Evolutionary conservation across 2,888 invertebrate species (phyloP).

Genomic region (Deroplatys truncata): DNA sequence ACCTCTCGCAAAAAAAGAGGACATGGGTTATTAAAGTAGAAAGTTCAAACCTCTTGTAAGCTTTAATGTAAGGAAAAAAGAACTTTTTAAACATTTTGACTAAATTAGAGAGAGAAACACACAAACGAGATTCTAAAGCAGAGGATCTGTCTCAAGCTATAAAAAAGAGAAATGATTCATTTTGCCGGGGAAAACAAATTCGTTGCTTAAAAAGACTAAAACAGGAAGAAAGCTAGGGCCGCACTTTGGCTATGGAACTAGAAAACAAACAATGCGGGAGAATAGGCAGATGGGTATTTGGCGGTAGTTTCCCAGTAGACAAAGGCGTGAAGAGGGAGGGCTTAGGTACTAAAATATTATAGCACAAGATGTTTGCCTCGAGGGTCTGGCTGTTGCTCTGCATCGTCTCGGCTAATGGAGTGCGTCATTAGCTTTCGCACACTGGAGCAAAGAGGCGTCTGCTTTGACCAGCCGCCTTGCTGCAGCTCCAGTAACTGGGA

Average conservation of each 20-base stretch:
- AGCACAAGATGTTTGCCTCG: neutral
- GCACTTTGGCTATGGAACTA: neutral
- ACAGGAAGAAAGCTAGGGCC: too few species aligned
- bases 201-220: too few species aligned
- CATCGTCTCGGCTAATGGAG: slow-evolving; percentile 17
- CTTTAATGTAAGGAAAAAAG: too few species aligned
- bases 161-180: too few species aligned
- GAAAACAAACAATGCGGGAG: neutral
- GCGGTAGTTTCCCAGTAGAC: neutral
- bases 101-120: too few species aligned
- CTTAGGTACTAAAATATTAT: neutral
- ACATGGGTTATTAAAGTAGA: too few species aligned
- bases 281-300: neutral
- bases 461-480: neutral
- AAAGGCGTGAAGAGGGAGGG: neutral
- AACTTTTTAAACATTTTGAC: too few species aligned
- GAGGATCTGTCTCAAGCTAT: too few species aligned
- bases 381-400: neutral
- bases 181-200: too few species aligned
- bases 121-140: too few species aligned
- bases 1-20: too few species aligned
- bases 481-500: neutral
- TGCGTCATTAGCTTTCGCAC: slow-evolving; percentile 8
- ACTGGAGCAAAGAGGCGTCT: neutral
- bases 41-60: too few species aligned